Base-by-base conservation (phyloP, 2,113 vertebrate genomes). In the Megalops atlanticus region DNA sequence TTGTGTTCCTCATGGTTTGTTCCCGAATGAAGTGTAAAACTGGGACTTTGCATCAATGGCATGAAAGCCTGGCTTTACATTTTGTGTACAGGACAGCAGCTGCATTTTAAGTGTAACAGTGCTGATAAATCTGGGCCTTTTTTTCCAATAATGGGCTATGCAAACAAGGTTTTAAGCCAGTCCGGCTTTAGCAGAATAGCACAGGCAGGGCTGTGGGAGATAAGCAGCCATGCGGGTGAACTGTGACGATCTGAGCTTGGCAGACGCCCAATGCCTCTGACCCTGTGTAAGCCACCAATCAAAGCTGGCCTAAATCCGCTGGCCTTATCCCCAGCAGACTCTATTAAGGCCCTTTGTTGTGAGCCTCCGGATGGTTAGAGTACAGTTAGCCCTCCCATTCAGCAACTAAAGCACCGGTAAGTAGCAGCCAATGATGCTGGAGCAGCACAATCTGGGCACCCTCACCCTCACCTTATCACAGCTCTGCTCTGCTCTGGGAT, bases 251-350 rank as follows among this genome's bases (percentile, higher is more conserved):
- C 71, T 58, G 82, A 84, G 85, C 86, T 87, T 91, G 91, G 86
- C 90, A 90, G 85, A 81, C 87, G 87, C 89, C 90, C 89, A 91
- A 84, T 80, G 88, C 85, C 90, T 89, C 86, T 92, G 88, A 92
- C 91, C 92, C 43, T 79, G 85, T 92, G 92, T 92, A 92, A 92
- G 89, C 90, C 85, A 86, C 89, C 87, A 91, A 90, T 91, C 89
- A 92, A 93, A 93, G 88, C 90, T 89, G 85, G 88, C 87, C 87
- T 87, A 89, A 90, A 92, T 91, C 90, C 81, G 4, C 86, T 88
- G 88, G 88, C 87, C 86, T 84, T 72, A 77, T 89, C 88, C 88
- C 89, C 87, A 72, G 75, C 76, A 80, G 91, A 82, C 84, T 91
- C 84, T 45, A 87, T 86, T 84, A 83, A 83, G 85, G 77, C 85